Evolutionary conservation across 2,113 vertebrate genomes (phyloP).

Genomic region (Pogonocichla stellata): DNA sequence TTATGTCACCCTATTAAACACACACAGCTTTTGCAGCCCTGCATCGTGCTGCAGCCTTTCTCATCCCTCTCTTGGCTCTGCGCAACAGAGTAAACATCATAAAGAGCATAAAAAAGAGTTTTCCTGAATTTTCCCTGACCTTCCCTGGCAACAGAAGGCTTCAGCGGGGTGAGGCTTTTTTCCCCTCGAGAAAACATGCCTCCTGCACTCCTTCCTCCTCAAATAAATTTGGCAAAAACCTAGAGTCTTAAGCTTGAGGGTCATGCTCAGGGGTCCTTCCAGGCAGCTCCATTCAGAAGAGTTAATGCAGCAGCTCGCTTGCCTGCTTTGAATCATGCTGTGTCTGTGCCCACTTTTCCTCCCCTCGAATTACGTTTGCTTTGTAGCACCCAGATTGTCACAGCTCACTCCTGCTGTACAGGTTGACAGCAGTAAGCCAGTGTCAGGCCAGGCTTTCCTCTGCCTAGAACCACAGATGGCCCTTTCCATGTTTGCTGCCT

Average conservation of each 20-base stretch:
- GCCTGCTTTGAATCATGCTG: not conserved
- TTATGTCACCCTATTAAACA: conserved; percentile 49
- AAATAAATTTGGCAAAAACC: conserved; percentile 20
- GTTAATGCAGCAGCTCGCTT: conserved; percentile 3
- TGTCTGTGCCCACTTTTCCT: not conserved
- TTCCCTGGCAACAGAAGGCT: conserved; percentile 60
- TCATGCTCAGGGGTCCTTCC: not conserved
- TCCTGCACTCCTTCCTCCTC: not conserved
- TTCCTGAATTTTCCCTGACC: conserved; percentile 61
- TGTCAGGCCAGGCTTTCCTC: not conserved
- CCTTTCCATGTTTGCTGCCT: rapidly evolving
- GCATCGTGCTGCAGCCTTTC: conserved; percentile 24
- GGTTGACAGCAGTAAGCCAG: not conserved
- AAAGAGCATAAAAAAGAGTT: conserved; percentile 60
- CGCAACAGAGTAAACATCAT: conserved; percentile 52
- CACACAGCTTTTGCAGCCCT: conserved; percentile 29
- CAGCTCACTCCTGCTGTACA: not conserved
- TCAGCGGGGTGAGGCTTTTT: not conserved
- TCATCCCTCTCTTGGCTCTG: conserved; percentile 32
- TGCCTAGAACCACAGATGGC: not conserved
- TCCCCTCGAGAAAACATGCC: conserved; percentile 8
- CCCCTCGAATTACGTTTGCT: not conserved
- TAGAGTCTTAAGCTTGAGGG: not conserved
- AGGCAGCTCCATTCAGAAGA: conserved; percentile 20
- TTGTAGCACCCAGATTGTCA: not conserved